A percentile compares a stretch with the other conserved stretches of the same genome.
Evolutionary conservation across 2,797 vertebrate genomes (phyloP).

Genomic region (Malurus splendens): DNA sequence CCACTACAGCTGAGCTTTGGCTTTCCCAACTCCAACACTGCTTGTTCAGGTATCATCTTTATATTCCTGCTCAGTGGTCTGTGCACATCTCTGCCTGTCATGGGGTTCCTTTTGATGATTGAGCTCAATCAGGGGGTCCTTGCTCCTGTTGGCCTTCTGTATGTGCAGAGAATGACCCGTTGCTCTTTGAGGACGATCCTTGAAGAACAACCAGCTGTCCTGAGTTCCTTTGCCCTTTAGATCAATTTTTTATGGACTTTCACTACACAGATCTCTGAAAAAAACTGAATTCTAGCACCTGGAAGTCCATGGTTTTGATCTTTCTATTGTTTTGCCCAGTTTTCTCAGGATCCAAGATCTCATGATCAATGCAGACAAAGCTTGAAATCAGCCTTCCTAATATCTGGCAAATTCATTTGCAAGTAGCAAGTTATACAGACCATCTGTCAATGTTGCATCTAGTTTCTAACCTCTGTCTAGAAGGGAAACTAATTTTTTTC

Average conservation of each 20-base stretch:
- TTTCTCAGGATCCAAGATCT: background rate
- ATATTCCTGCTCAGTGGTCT: background rate
- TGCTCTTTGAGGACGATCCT: background rate
- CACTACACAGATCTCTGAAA: background rate
- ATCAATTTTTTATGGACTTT: background rate
- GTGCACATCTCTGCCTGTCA: background rate
- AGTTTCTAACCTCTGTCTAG: background rate
- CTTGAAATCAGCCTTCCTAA: background rate
- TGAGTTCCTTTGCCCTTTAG: background rate
- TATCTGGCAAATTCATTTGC: background rate
- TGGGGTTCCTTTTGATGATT: background rate
- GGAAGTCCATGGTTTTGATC: background rate
- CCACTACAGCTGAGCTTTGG: background rate
- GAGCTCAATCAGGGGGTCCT: fast-evolving
- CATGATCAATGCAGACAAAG: background rate
- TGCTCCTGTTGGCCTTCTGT: background rate
- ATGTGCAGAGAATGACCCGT: background rate
- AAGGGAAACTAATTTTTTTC: background rate
- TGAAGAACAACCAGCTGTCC: background rate
- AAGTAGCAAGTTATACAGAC: background rate
- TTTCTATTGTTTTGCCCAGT: background rate
- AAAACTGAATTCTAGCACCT: background rate
- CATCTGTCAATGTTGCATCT: background rate
- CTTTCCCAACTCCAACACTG: background rate
- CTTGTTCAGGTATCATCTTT: background rate